Base-by-base conservation (phyloP, 2,888 invertebrate species). In the Podabrus alpinus region DNA sequence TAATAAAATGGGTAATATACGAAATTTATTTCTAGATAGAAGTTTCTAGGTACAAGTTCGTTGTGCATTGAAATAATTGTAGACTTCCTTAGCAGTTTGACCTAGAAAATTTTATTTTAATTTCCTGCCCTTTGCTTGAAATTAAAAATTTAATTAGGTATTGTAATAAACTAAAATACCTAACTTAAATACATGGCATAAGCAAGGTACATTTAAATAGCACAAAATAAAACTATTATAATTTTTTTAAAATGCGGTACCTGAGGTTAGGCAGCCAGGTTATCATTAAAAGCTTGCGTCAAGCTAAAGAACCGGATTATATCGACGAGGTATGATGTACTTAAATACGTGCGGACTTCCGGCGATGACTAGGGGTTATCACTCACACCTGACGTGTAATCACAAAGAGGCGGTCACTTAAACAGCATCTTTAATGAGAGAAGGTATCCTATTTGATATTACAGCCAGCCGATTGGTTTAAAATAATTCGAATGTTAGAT, bases 341-440 rank as follows among this genome's bases (percentile, higher is more conserved):
- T 81, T 81, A 81, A 82, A 82, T 82, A 82, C 80, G 79, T 76
- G 73, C 77, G 82, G 82, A 86, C 85, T 86, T 86, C 86, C 87
- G 86, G 86, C 85, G 85, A 84, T 82, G 76, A 66, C 82, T 80
- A 85, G 84, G 84, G 85, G 85, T 85, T 84, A 87, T 87, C 87
- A 86, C 81, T 87, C 87, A 87, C 86, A 85, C 85, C 86, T 87
- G 87, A 87, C 87, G 84, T 82, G 85, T 86, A 86, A 87, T 87
- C 87, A 87, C 83, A 84, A 86, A 87, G 84, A 86, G 87, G 87
- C 87, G 87, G 84, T 83, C 81, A 83, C 83, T 71, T 76, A 75
- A 83, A 83, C 82, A 80, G 85, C 85, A 85, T 85, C 84, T 82
- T 81, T 86, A 86, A 87, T 86, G 86, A 87, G 84, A 84, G 81